A percentile compares a stretch with the other conserved stretches of the same genome.
phyloP scores from a whole-genome alignment of 2,113 vertebrate genomes.

The Hemibagrus wyckioides region DNA sequence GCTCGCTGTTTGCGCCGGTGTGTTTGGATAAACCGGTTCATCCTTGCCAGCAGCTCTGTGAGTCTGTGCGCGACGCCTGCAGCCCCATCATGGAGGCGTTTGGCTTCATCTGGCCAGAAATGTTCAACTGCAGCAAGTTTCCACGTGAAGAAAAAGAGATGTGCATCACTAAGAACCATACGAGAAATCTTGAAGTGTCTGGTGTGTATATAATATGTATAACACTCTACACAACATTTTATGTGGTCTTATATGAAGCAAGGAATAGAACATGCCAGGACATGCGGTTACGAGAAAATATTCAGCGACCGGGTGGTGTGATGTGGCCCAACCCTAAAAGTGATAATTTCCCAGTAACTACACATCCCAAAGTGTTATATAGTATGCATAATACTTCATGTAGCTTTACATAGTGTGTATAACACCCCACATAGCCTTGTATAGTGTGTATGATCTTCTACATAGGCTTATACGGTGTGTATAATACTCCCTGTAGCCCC shows the following conservation, averaged over 20 bases:
- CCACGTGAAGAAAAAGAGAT: constrained; percentile 85
- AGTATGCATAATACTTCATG: background rate
- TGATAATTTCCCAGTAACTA: background rate
- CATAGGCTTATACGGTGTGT: background rate
- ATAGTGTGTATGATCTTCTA: background rate
- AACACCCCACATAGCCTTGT: background rate
- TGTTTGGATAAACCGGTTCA: constrained; percentile 89
- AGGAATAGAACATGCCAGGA: background rate
- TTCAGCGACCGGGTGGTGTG: background rate
- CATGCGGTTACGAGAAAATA: background rate
- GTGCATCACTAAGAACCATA: constrained; percentile 80
- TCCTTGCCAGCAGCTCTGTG: constrained; percentile 93
- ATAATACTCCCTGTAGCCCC: background rate
- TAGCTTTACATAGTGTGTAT: background rate
- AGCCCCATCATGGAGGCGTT: constrained; percentile 96
- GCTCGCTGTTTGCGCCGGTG: constrained; percentile 94
- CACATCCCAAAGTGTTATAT: background rate
- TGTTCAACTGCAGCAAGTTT: constrained; percentile 95
- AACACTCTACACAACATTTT: background rate
- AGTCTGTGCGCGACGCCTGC: constrained; percentile 91
- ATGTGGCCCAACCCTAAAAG: background rate
- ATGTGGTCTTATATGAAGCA: background rate
- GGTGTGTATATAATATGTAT: constrained; percentile 24
- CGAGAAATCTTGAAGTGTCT: constrained; percentile 67
- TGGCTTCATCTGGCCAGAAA: constrained; percentile 96